Evolutionary conservation across 2,888 invertebrate species (phyloP), one percentile per base, ranked within the genome.

Genomic region (Tridacna gigas): DNA sequence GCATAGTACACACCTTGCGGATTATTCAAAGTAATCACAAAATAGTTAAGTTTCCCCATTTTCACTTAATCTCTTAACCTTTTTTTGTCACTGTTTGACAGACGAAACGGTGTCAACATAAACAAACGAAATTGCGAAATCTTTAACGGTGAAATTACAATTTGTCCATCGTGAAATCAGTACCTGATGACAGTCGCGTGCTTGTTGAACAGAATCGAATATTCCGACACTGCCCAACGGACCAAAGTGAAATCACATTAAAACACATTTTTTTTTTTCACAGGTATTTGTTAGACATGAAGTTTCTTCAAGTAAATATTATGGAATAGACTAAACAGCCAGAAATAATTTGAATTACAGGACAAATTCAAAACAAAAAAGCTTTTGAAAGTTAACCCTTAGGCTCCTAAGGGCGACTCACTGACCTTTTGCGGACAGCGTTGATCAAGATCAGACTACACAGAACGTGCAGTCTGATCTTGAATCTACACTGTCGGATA

Each of bases 31-130:
- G 84, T 79, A 22, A 93, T 91, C n/a, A 86, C 87, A 87, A 93
- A 93, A 13, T 82, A 80, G 28, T 88, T 88, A 67, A 91, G 75
- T 83, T 90, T 91, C 25, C 90, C 90, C 91, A 91, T 91, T 69
- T 74, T 84, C 7, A 45, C 25, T 20, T 12, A 48, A 25, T 12
- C 63, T 13, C 4, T 25, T 22, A 22, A 63, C 1, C 13, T n/a
- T 63, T 63, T 15, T n/a, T 12, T 15, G n/a, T 15, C n/a, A n/a
- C 26, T 4, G 25, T n/a, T 71, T 48, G 48, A 51, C 71, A 48
- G 71, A 22, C 37, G 37, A 37, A 37, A 37, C 48, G 22, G 71
- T 51, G 71, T 47, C 22, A 71, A 51, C 7, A 13, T 25, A 63
- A 63, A 63, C n/a, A 63, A 63, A 63, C 4, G 7, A 37, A 37